phyloP scores from a whole-genome alignment of 2,113 vertebrate species.

The Machaerirhynchus nigripectus region DNA sequence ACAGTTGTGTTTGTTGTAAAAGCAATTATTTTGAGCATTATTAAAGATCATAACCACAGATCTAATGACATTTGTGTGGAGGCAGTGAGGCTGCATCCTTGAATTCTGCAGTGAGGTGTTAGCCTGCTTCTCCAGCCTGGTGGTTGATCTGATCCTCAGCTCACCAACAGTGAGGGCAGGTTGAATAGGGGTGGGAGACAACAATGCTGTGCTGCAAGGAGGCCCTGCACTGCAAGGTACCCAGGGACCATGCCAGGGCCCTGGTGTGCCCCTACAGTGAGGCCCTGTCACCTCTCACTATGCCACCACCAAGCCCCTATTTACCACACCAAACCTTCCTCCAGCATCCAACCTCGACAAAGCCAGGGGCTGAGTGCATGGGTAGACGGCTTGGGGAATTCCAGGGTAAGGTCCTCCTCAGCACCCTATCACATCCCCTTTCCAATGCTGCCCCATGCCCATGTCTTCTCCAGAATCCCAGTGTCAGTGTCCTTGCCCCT shows the following conservation, averaged over 20 bases:
- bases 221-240: not conserved
- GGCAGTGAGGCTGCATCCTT: not conserved
- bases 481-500: not conserved
- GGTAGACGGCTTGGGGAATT: not conserved
- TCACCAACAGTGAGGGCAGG: not conserved
- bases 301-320: not conserved
- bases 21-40: not conserved
- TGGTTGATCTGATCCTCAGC: not conserved
- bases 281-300: not conserved
- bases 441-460: not conserved
- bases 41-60: not conserved
- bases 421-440: fast-evolving
- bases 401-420: not conserved
- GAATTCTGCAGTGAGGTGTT: not conserved
- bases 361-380: not conserved
- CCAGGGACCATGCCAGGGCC: not conserved
- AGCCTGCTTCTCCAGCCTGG: not conserved
- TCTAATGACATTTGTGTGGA: not conserved
- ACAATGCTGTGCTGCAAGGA: not conserved
- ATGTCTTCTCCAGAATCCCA: not conserved
- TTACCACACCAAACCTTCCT: not conserved
- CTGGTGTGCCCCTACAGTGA: fast-evolving
- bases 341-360: not conserved
- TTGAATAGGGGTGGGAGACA: not conserved
- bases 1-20: not conserved